Evolutionary conservation across 35 echinoderm and acorn worm genomes (phyloP).

Genomic region (Anneissia japonica): DNA sequence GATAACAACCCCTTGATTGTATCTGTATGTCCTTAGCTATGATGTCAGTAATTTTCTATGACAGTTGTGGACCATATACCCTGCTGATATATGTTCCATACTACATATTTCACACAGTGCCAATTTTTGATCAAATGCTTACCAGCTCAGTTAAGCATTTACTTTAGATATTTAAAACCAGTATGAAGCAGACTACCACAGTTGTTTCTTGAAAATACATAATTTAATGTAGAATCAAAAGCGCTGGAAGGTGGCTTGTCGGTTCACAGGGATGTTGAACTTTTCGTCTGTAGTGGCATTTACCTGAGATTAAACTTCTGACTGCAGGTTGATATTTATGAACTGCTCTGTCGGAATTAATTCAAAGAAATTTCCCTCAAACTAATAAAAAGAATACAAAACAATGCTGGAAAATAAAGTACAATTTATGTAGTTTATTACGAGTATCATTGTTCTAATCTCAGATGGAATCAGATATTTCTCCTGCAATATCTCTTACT

Average conservation of each 20-base stretch:
- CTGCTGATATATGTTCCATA: no score
- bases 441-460: no score
- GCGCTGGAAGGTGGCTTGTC: no score
- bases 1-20: neutral
- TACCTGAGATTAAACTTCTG: neutral
- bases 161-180: neutral
- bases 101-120: neutral
- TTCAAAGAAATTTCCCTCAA: neutral
- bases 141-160: neutral
- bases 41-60: neutral
- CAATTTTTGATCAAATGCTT: neutral
- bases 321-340: neutral
- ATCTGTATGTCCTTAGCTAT: neutral
- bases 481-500: no score
- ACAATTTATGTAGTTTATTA: no score
- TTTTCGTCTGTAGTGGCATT: neutral
- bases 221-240: neutral
- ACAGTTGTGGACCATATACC: neutral
- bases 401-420: no score
- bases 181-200: neutral
- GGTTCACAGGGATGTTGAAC: neutral
- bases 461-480: no score
- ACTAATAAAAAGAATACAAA: no score
- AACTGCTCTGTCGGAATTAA: neutral
- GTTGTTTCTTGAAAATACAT: neutral